phyloP scores from a whole-genome alignment of 1,140 invertebrate genomes.

The Drosophila erecta region DNA sequence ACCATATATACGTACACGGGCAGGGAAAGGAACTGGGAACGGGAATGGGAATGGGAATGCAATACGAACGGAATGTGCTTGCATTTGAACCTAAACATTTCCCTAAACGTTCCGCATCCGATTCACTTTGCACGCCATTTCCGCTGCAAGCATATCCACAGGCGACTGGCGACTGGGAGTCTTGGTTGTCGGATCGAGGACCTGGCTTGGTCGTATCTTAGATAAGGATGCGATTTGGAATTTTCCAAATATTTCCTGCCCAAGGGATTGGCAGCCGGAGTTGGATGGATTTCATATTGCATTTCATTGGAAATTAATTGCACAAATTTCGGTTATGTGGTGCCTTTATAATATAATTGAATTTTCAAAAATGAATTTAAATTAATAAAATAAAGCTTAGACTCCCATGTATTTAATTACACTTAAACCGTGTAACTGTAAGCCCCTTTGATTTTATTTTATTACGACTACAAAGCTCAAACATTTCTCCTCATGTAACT shows the following conservation, averaged over 20 bases:
- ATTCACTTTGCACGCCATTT: constrained; percentile 81
- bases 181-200: constrained; percentile 15
- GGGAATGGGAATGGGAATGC: constrained; percentile 13
- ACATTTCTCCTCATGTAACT: constrained; percentile 19
- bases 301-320: not conserved
- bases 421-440: not conserved
- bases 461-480: not conserved
- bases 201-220: constrained; percentile 30
- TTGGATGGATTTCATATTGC: not conserved
- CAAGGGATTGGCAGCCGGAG: not conserved
- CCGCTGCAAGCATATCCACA: constrained; percentile 61
- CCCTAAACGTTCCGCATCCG: constrained; percentile 74
- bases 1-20: constrained; percentile 12
- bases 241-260: constrained; percentile 25
- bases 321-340: not conserved
- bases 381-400: too few species aligned
- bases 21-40: not conserved
- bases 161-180: constrained; percentile 39
- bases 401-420: too few species aligned
- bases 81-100: constrained; percentile 77
- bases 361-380: too few species aligned
- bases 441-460: not conserved
- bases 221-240: constrained; percentile 43
- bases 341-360: not conserved
- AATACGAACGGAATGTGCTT: constrained; percentile 60